Percentiles rank a stretch among this genome's conserved stretches.
These are phyloP conservation scores for Goniozus legneri DNA, from an alignment of 1,140 invertebrate species.

Conservation along the genomic window DNA sequence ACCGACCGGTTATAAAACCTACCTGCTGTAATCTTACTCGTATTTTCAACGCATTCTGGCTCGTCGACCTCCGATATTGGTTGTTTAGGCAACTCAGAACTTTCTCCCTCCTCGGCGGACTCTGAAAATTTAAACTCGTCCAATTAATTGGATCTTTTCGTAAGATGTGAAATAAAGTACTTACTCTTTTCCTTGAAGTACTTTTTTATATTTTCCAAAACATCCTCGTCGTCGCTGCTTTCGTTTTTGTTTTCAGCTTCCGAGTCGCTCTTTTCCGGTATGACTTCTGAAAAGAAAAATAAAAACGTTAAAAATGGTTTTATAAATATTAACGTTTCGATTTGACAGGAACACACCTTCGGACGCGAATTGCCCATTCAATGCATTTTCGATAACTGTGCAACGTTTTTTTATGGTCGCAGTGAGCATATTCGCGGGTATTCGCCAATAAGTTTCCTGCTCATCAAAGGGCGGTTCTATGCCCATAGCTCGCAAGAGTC, in stretches of 20 bases:
- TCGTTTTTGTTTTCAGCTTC: slow-evolving; percentile 9
- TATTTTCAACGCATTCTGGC: too few species aligned
- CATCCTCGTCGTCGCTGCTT: slow-evolving; percentile 26
- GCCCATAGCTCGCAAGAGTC: slow-evolving; percentile 58
- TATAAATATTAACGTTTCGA: too few species aligned
- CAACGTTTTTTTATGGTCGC: slow-evolving; percentile 49
- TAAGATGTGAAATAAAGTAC: too few species aligned
- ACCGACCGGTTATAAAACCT: slow-evolving; percentile 7
- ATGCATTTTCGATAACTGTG: slow-evolving; percentile 45
- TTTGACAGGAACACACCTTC: too few species aligned
- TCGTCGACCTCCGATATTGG: too few species aligned
- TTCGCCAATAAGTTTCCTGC: slow-evolving; percentile 63
- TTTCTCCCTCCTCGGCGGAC: too few species aligned
- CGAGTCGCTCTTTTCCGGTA: not conserved
- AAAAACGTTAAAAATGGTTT: not conserved
- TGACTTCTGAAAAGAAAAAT: too few species aligned
- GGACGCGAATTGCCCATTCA: slow-evolving; percentile 45
- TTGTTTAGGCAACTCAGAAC: too few species aligned
- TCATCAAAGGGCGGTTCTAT: slow-evolving; percentile 59
- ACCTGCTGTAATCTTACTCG: too few species aligned
- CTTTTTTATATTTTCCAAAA: slow-evolving; percentile 33
- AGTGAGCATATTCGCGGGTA: slow-evolving; percentile 54
- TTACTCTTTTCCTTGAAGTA: slow-evolving; percentile 20
- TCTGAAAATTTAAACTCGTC: too few species aligned
- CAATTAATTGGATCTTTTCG: too few species aligned